These are phyloP conservation scores for Eupithecia vulgata DNA, from an alignment of 2,888 invertebrate genomes.

Conservation along the genomic window DNA sequence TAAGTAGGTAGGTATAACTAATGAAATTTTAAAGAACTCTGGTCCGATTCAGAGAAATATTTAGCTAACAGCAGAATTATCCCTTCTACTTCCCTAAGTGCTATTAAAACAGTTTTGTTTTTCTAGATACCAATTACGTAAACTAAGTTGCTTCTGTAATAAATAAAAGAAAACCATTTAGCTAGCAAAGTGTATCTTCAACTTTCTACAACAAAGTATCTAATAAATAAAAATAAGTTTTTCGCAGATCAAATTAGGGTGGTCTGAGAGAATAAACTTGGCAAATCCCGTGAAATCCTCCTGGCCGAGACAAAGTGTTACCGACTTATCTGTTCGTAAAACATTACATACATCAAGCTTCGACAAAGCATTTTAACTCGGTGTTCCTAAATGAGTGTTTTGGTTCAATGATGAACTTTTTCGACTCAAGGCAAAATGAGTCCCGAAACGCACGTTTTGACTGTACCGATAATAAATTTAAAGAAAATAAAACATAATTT, in stretches of 20 bases:
- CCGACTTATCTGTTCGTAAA: background rate
- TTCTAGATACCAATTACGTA: background rate
- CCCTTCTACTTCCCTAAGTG: background rate
- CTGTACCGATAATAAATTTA: too few species aligned
- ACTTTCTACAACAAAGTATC: conserved; percentile 4
- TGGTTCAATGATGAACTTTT: too few species aligned
- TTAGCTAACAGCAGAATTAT: background rate
- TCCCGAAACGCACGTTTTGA: too few species aligned
- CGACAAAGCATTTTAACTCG: too few species aligned
- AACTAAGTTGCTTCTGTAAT: background rate
- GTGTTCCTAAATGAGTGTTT: too few species aligned
- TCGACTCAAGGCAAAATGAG: too few species aligned
- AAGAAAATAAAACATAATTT: too few species aligned
- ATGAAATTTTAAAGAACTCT: too few species aligned
- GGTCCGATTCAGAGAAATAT: background rate
- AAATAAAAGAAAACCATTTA: conserved; percentile 4
- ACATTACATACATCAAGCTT: too few species aligned
- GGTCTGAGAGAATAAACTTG: conserved; percentile 34
- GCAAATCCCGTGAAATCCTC: conserved; percentile 37
- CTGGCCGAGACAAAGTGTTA: conserved; percentile 30
- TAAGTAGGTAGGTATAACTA: too few species aligned
- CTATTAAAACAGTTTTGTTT: background rate
- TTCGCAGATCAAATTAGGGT: conserved; percentile 33
- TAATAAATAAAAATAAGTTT: conserved; percentile 21
- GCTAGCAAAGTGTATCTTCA: background rate